Base-by-base conservation (phyloP, 2,113 vertebrate genomes). In the Pelodiscus sinensis region DNA sequence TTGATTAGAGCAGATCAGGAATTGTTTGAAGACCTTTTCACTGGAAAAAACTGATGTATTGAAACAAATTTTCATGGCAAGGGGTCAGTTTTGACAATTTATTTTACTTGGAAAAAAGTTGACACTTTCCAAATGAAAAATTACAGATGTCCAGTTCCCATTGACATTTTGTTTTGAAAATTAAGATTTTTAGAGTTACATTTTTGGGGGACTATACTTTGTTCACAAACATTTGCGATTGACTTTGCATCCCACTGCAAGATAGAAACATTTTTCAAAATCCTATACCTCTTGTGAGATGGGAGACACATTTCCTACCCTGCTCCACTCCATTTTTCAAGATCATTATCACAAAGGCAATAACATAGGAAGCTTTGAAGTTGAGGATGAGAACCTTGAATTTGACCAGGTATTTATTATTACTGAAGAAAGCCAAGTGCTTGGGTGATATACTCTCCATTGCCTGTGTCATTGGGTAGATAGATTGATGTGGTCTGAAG, bases 201-300 rank as follows among this genome's bases (percentile, higher is more conserved):
- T 35, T 71, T 65, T 31, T 8, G 65, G 16, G n/a, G 19, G 58
- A 62, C 52, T 27, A 71, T 35, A 21, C 35, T 71, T 71, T 85
- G 65, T 56, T 56, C 55, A 71, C 52, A 22, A 85, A 94, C 91
- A 65, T 88, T 50, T 24, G 88, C 58, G 54, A 87, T 50, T 65
- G 55, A 94, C 27, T 60, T 95, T 90, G 96, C 60, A 57, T 88
- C 71, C 86, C 88, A 18, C 58, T 89, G 90, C 95, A 90, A 90
- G 0, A 57, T 35, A 62, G 27, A 27, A 82, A 5, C 56, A 9
- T 2, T 85, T 95, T 75, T 93, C 85, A 73, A 83, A 80, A 44
- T 22, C n/a, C 73, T 62, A 65, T 52, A 91, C 92, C 95, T 85
- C 80, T 65, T 73, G 38, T 35, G 65, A 18, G 55, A 25, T 90